phyloP scores from a whole-genome alignment of 2,888 invertebrate genomes.

The Cerastis leucographa region DNA sequence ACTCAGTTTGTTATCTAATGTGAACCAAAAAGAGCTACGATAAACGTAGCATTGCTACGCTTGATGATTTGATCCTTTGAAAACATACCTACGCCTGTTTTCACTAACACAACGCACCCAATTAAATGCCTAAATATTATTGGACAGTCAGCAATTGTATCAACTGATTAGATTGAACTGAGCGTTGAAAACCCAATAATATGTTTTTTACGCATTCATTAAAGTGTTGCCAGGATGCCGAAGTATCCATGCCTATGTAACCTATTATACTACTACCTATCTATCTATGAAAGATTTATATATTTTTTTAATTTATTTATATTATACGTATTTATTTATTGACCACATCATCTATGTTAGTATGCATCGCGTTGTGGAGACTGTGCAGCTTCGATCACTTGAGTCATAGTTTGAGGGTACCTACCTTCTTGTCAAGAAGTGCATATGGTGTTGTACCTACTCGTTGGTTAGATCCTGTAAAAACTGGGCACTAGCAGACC shows the following conservation, averaged over 20 bases:
- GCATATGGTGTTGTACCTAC: neutral
- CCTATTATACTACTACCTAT: neutral
- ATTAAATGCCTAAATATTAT: neutral
- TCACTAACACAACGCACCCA: neutral
- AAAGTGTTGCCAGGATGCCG: neutral
- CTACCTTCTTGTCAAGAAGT: neutral
- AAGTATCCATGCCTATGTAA: neutral
- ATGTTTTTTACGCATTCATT: neutral
- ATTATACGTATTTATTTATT: too few relatives aligned
- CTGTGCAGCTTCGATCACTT: too few relatives aligned
- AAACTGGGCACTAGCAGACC: neutral
- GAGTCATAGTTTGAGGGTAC: neutral
- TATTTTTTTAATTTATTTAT: too few relatives aligned
- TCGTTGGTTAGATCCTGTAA: neutral
- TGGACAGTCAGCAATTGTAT: neutral
- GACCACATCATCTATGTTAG: neutral
- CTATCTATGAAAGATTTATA: neutral
- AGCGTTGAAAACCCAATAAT: neutral
- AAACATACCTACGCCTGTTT: neutral
- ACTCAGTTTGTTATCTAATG: neutral
- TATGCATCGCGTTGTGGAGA: neutral
- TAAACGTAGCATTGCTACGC: slow-evolving; percentile 10
- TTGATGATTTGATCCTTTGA: neutral
- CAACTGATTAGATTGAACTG: neutral
- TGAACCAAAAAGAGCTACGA: neutral